Base-by-base conservation (phyloP, 30 jellyfish, hydroid and myxozoan genomes). In the Aurelia sp. region DNA sequence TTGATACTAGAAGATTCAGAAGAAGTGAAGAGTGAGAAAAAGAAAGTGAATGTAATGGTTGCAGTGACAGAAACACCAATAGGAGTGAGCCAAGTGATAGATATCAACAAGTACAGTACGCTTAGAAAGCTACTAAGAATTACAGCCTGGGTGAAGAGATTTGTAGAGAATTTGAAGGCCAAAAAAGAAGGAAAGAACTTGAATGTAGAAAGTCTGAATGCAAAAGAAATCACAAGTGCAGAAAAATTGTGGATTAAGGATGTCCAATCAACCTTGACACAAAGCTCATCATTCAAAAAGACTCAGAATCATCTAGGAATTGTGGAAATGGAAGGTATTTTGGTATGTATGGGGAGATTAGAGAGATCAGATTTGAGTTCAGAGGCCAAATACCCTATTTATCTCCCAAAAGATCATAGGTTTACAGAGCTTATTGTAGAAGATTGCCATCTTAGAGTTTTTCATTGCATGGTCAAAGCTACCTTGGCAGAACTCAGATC, bases 401-500 rank as follows among this genome's bases (percentile, higher is more conserved):
- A 68, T 21, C 86, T 83, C 12, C 87, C 86, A 48, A 83, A 47
- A 63, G 92, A 71, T 22, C 77, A 71, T 60, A 52, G 60, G 52
- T 83, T 83, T 55, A 61, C 92, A 16, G 47, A 68, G n/a, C 68
- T 83, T 3, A 3, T 83, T 52, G 57, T 68, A 22, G 47, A 38
- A 47, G 64, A 83, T 70, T 83, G 92, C 40, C 92, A 83, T 71
- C 47, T 17, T 15, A 74, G 63, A 38, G 75, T 73, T 24, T 65
- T 73, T 60, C 95, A 85, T 66, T 69, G 74, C 35, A 53, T 50
- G 53, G 82, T 74, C 19, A 73, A 41, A 51, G 81, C 88, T 22
- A 74, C 95, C 21, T 65, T 85, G 31, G 76, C 89, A 20, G 95
- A 85, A 63, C 59, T 85, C 22, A 41, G 89, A 51, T 85, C 90